Conservation (phyloP, 1,140 invertebrate species). For the Apocrypta bakeri region DNA sequence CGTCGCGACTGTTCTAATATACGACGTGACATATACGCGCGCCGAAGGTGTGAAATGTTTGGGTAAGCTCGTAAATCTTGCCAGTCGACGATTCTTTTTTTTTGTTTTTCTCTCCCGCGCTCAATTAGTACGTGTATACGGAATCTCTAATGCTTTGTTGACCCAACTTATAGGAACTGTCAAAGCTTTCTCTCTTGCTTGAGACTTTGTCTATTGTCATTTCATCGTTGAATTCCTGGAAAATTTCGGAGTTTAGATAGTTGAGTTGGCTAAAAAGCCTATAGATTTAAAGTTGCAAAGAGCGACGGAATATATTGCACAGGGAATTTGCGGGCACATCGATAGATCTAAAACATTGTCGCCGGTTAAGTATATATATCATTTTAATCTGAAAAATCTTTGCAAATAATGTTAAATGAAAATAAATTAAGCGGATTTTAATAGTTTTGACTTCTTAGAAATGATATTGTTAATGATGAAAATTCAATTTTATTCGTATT, state of each 20-base stretch:
- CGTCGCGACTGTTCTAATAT: conserved; percentile 57
- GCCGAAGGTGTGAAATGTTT: conserved; percentile 64
- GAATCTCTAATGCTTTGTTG: conserved; percentile 28
- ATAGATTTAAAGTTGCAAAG: no score
- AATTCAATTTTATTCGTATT: no score
- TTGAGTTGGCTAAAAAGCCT: background rate
- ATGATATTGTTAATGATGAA: no score
- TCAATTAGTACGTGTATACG: conserved; percentile 36
- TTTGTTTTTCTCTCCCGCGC: conserved; percentile 46
- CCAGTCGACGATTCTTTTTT: conserved; percentile 20
- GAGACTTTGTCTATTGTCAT: background rate
- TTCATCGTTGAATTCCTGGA: background rate
- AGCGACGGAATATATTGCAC: no score
- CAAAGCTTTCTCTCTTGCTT: background rate
- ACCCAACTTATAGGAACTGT: conserved; percentile 4
- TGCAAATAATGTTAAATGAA: no score
- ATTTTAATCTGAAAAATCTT: no score
- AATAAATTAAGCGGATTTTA: no score
- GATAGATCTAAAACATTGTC: no score
- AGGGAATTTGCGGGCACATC: no score
- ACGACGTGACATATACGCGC: background rate
- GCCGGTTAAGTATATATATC: no score
- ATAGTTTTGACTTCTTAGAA: no score
- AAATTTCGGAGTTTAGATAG: background rate
- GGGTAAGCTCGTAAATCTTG: conserved; percentile 68